phyloP scores from a whole-genome alignment of 2,797 vertebrate genomes.

The Alcedo quadribrachys region DNA sequence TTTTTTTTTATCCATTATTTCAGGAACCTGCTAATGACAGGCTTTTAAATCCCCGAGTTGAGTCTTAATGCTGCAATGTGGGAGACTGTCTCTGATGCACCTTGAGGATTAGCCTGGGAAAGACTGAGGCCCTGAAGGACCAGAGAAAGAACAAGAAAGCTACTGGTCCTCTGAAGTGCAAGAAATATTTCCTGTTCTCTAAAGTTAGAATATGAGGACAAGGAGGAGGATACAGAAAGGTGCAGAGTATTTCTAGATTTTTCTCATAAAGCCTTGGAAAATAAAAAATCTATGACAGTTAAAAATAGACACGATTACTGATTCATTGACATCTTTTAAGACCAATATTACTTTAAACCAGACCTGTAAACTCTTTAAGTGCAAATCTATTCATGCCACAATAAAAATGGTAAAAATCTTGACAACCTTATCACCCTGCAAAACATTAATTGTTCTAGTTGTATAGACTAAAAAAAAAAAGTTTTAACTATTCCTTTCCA shows the following conservation, averaged over 20 bases:
- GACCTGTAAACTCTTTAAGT: background rate
- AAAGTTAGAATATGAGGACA: background rate
- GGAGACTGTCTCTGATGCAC: background rate
- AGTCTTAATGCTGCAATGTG: background rate
- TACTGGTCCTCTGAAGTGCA: background rate
- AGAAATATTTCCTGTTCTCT: background rate
- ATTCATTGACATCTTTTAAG: background rate
- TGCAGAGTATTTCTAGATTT: background rate
- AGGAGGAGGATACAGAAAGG: background rate
- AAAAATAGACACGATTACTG: background rate
- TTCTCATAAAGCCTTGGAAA: background rate
- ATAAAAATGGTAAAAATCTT: background rate
- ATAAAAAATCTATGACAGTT: background rate
- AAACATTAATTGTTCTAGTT: background rate
- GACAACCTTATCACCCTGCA: background rate
- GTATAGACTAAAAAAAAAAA: background rate
- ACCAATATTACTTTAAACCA: background rate
- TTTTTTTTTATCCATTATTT: conserved; percentile 24
- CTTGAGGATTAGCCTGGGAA: background rate
- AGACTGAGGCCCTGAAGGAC: background rate
- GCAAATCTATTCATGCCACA: background rate
- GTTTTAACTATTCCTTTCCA: background rate
- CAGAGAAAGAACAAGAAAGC: background rate
- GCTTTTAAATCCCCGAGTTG: background rate
- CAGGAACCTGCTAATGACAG: conserved; percentile 7